Base-by-base conservation (phyloP, 2,797 vertebrate genomes). In the Myotis myotis region DNA sequence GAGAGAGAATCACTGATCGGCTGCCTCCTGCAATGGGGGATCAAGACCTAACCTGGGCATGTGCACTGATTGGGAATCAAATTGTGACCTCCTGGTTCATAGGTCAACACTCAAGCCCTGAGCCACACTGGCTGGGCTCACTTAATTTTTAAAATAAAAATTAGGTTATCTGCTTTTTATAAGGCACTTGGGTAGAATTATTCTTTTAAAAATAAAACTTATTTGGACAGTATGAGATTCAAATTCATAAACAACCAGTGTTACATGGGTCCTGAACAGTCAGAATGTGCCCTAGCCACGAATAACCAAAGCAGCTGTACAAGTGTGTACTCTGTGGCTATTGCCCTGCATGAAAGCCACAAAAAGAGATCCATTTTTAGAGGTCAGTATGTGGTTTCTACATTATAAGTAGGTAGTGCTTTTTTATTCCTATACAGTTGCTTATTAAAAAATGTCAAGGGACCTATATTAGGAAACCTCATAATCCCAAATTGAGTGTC, bases 61-160 rank as follows among this genome's bases (percentile, higher is more conserved):
- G 28, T 30, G 28, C 60, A 62, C 28, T 30, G 28, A 62, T 62
- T 62, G 60, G 12, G 28, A 62, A 30, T 62, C 28, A 62, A 62
- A 62, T 12, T 28, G 60, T 62, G 28, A 30, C 12, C 60, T 62
- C 60, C 25, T 62, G 28, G 28, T 62, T 62, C 12, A 5, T 62
- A 30, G 60, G 60, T 30, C 60, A 62, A 3, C 28, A 2, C 28
- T 62, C 28, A 7, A 62, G 4, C 57, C 11, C 57, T 60, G 25
- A 60, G 57, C 60, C 28, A 30, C 28, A 62, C 60, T 62, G 60
- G 25, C 60, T 62, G 60, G 60, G 36, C 36, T 96, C 22, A 41
- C 30, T 64, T 89, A 66, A 72, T 82, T 88, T 93, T 82, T 57
- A 68, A 89, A 87, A 72, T 96, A 25, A 95, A 57, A 89, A 87